Base-by-base conservation (phyloP, 2,113 vertebrate species). In the Marmota monax region DNA sequence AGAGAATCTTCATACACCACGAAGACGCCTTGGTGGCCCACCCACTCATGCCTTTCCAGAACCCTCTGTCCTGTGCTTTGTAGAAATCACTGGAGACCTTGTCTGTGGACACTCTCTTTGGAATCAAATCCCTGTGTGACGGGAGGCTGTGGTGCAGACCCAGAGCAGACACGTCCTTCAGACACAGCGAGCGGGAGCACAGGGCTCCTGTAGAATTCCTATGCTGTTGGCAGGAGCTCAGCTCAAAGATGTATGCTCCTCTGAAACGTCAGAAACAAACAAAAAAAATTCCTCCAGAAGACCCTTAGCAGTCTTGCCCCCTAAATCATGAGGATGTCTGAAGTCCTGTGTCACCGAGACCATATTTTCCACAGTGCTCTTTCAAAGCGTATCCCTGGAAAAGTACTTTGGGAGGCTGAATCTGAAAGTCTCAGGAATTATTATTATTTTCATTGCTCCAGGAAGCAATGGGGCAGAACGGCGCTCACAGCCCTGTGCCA, bases 351-450 rank as follows among this genome's bases (percentile, higher is more conserved):
- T 96, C 97, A 17, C 34, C 0, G 9, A 94, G 82, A 61, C 85
- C 11, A 4, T 74, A 58, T 83, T 96, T 96, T 96, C 94, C 96
- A 72, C 90, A 74, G 56, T 25, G 58, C 53, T 51, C 97, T 96
- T 95, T 97, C 95, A 96, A 27, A 92, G 89, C 0, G 0, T 5
- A 37, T 27, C 80, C 92, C 96, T 97, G 97, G 92, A 97, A 97
- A 98, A 97, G 95, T 72, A 96, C 97, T 98, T 97, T 97, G 95
- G 91, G 65, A 95, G 85, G 18, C 29, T 48, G 69, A 94, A n/a
- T 85, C 96, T 96, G 97, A 96, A 96, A 70, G 95, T 72, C 93
- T 84, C 70, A 95, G 95, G 84, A 97, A 95, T 97, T 97, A 96
- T 97, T 96, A 84, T 90, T 96, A 86, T 97, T 98, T 98, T 97